These are phyloP conservation scores for Prenolepis imparis DNA, from an alignment of 2,888 invertebrate genomes.

Conservation along the genomic window DNA sequence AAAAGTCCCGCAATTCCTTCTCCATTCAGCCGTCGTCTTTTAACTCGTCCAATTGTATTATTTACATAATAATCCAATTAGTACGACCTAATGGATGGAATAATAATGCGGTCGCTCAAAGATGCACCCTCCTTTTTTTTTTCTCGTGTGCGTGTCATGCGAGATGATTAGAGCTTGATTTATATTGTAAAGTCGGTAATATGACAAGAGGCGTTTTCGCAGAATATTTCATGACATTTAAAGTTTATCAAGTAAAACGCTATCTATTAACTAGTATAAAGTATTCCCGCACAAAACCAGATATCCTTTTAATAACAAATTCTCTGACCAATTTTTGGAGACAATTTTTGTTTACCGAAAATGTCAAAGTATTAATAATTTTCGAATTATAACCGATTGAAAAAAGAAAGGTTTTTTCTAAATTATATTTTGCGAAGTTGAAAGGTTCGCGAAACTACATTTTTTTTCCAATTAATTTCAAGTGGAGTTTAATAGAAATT, in stretches of 20 bases:
- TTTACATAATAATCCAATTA: slow-evolving; percentile 42
- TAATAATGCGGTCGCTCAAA: slow-evolving; percentile 32
- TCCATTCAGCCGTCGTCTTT: background rate
- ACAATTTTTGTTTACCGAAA: background rate
- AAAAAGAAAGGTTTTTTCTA: background rate
- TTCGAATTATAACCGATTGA: background rate
- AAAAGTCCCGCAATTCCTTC: slow-evolving; percentile 17
- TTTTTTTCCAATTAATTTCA: background rate
- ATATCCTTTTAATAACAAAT: background rate
- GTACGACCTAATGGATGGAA: slow-evolving; percentile 18
- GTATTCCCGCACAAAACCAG: background rate
- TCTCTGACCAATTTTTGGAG: background rate
- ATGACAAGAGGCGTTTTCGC: slow-evolving; percentile 2
- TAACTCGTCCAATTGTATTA: slow-evolving; percentile 28
- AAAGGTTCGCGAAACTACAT: background rate
- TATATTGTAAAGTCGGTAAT: background rate
- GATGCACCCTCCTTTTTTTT: slow-evolving; percentile 1
- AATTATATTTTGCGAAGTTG: background rate
- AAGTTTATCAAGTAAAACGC: background rate
- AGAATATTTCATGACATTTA: background rate
- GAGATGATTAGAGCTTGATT: slow-evolving; percentile 3
- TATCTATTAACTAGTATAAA: background rate
- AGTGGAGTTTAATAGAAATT: background rate
- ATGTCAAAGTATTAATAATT: background rate
- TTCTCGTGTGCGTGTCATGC: slow-evolving; percentile 7